Evolutionary conservation across 2,113 vertebrate species (phyloP).

Genomic region (Pedetes capensis): DNA sequence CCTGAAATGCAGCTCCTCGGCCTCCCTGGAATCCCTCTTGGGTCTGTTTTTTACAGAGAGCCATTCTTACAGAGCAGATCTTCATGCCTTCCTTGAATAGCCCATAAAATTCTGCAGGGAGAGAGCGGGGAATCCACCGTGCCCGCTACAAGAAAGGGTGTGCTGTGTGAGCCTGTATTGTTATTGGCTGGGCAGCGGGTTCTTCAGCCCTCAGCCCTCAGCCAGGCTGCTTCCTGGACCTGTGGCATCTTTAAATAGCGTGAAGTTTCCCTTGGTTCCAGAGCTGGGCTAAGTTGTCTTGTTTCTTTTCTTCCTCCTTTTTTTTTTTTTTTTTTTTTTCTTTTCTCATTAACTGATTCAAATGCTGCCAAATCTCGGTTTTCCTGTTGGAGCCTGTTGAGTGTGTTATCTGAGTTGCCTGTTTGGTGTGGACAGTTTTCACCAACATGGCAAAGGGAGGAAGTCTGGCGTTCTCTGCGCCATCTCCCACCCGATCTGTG

Average conservation of each 20-base stretch:
- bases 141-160: not conserved
- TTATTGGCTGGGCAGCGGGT: constrained; percentile 62
- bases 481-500: not conserved
- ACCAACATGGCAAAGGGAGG: constrained; percentile 5
- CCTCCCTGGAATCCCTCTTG: constrained; percentile 35
- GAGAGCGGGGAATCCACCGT: not conserved
- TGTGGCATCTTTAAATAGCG: constrained; percentile 76
- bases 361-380: constrained; percentile 54
- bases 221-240: constrained; percentile 74
- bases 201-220: constrained; percentile 39
- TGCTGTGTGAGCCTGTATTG: constrained; percentile 49
- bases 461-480: not conserved
- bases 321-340: not conserved
- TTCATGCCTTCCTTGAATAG: not conserved
- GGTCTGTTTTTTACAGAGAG: not conserved
- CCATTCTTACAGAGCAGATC: not conserved
- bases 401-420: not conserved
- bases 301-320: not conserved
- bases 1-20: not conserved
- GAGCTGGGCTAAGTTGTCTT: not conserved
- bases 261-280: constrained; percentile 61
- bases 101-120: constrained; percentile 40
- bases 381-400: constrained; percentile 68
- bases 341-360: not conserved
- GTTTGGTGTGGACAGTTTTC: constrained; percentile 1